Conservation (phyloP, 2,797 vertebrate genomes). For the Chromobotia macracanthus region DNA sequence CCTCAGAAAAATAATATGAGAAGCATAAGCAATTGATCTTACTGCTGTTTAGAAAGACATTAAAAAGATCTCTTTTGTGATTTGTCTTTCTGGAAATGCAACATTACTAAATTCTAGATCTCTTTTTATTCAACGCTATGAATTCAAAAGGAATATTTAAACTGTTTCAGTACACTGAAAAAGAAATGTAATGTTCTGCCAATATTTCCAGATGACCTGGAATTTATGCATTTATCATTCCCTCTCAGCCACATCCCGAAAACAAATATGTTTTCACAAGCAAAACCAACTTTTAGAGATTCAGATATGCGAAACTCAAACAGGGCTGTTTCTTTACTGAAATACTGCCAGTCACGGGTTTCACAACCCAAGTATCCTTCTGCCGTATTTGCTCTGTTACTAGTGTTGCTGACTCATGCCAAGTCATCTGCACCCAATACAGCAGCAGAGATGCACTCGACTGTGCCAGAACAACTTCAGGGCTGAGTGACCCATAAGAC, state of each 20-base stretch:
- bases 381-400: slow-evolving; percentile 35
- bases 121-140: no score
- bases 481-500: slow-evolving; percentile 1
- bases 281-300: slow-evolving; percentile 29
- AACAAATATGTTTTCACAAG: background rate
- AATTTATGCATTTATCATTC: background rate
- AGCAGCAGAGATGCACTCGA: slow-evolving; percentile 25
- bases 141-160: background rate
- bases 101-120: no score
- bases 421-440: slow-evolving; percentile 34
- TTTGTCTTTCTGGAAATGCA: background rate
- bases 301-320: slow-evolving; percentile 39
- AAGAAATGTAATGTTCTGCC: background rate
- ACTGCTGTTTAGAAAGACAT: background rate
- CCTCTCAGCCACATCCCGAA: background rate
- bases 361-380: slow-evolving; percentile 19
- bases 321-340: slow-evolving; percentile 7
- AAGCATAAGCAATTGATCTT: background rate
- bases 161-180: background rate
- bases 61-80: background rate
- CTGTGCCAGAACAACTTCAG: background rate
- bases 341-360: slow-evolving; percentile 24
- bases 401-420: slow-evolving; percentile 52
- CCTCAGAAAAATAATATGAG: background rate
- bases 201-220: background rate